Evolutionary conservation across 2,113 vertebrate species (phyloP), one percentile per base, ranked within the genome.

Genomic region (Jacana jacana): DNA sequence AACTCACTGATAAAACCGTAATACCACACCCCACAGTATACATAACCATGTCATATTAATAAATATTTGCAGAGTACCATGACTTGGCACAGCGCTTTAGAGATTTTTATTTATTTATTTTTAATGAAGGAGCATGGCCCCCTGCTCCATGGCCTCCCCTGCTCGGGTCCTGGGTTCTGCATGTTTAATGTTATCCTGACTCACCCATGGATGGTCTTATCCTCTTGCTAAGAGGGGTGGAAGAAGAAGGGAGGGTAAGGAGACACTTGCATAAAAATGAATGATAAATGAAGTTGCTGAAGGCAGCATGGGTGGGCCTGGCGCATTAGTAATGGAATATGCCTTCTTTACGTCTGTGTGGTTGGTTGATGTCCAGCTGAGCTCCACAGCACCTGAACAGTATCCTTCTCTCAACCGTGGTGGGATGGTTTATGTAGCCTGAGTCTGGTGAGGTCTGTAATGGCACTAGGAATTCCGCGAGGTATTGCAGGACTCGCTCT

Each of bases 51-150:
- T 61, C 58, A 39, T 33, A 52, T 70, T 68, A 69, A 69, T 95
- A 90, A 96, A 93, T 88, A 91, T 93, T 95, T 86, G 80, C 83
- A 65, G 72, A 66, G 54, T 88, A 64, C 75, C 70, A 52, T 0
- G 20, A 40, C 58, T 88, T 11, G 8, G 66, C 52, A 57, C 28
- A 10, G 40, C 4, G 3, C 39, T 90, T 33, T 11, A 18, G 48
- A 42, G 57, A 65, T 79, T 46, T 46, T 46, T 46, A 46, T 10
- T 28, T 54, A 68, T 89, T 60, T 83, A n/a, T 73, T 91, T 83
- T 44, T 39, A 82, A 64, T 54, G 31, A 68, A 72, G 46, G 58
- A 87, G 54, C 48, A 17, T 7, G n/a, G 30, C 44, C 23, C 10
- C 44, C 42, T 75, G 23, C 58, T 82, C 75, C n/a, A n/a, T n/a